Percentiles rank a stretch among this genome's conserved stretches.
Conservation (phyloP, 1,140 invertebrate genomes). For the Drepana arcuata region DNA sequence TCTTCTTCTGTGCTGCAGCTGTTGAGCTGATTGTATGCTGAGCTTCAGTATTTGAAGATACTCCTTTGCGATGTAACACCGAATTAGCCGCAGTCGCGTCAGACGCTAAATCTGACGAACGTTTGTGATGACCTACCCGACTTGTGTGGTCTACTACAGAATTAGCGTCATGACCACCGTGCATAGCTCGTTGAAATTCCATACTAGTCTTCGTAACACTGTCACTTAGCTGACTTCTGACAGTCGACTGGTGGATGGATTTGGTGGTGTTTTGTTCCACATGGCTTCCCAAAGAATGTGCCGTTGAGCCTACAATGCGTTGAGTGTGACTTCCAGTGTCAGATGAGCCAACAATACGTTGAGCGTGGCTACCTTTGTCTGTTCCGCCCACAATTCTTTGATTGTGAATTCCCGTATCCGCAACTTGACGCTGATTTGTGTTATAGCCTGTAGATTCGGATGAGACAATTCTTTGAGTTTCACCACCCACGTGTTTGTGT, state of each 20-base stretch:
- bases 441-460: slow-evolving; percentile 10
- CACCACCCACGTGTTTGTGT: slow-evolving; percentile 2
- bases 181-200: slow-evolving; percentile 63
- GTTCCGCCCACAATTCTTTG: too few relatives aligned
- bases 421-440: slow-evolving; percentile 13
- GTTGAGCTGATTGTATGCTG: slow-evolving; percentile 81
- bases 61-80: slow-evolving; percentile 82
- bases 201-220: slow-evolving; percentile 58
- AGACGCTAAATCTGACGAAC: slow-evolving; percentile 81
- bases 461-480: slow-evolving; percentile 15
- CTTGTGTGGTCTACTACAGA: slow-evolving; percentile 25
- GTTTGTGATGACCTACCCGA: slow-evolving; percentile 73
- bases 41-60: slow-evolving; percentile 73
- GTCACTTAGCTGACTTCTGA: slow-evolving; percentile 55
- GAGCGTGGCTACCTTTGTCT: too few relatives aligned
- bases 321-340: slow-evolving; percentile 14
- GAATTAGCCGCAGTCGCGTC: slow-evolving; percentile 82
- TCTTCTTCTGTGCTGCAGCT: slow-evolving; percentile 83
- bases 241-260: slow-evolving; percentile 29
- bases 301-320: slow-evolving; percentile 13
- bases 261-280: slow-evolving; percentile 25
- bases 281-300: slow-evolving; percentile 21
- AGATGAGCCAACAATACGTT: too few relatives aligned
- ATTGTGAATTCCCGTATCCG: too few relatives aligned
- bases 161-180: slow-evolving; percentile 32